Percentiles rank a stretch among this genome's conserved stretches.
Conservation (phyloP, 2,797 vertebrate genomes). For the Rhinichthys osculus region DNA sequence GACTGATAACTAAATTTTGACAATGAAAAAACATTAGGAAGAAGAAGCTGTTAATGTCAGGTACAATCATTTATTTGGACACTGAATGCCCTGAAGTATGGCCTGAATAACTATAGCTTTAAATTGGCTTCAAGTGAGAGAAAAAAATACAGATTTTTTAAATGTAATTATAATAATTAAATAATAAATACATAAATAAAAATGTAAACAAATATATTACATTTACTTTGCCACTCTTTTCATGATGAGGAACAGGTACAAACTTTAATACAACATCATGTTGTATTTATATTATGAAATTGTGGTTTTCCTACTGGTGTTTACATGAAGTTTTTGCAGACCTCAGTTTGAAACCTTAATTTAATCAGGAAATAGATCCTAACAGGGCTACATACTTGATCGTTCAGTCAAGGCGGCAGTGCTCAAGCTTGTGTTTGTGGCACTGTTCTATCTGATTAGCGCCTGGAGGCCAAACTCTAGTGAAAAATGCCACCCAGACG, state of each 20-base stretch:
- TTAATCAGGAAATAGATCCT: background rate
- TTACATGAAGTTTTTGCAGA: background rate
- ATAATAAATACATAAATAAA: background rate
- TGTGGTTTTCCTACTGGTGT: background rate
- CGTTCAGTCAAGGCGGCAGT: background rate
- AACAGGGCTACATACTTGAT: conserved; percentile 6
- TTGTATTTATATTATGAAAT: background rate
- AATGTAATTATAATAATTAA: too few relatives aligned
- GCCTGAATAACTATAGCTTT: background rate
- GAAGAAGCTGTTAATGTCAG: conserved; percentile 1
- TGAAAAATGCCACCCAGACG: conserved; percentile 50
- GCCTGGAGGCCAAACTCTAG: conserved; percentile 42
- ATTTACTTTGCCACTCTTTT: background rate
- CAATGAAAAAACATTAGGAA: conserved; percentile 1
- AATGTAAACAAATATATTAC: background rate
- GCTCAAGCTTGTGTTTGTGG: conserved; percentile 41
- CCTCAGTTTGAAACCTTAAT: background rate
- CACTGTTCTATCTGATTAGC: conserved; percentile 18
- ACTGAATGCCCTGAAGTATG: background rate
- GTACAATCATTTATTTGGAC: conserved; percentile 1
- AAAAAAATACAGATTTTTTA: background rate
- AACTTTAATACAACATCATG: background rate
- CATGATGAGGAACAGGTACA: background rate
- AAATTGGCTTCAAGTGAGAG: background rate
- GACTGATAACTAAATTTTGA: background rate